Conservation (phyloP, 1,140 invertebrate species). For the Sycophila sp. region DNA sequence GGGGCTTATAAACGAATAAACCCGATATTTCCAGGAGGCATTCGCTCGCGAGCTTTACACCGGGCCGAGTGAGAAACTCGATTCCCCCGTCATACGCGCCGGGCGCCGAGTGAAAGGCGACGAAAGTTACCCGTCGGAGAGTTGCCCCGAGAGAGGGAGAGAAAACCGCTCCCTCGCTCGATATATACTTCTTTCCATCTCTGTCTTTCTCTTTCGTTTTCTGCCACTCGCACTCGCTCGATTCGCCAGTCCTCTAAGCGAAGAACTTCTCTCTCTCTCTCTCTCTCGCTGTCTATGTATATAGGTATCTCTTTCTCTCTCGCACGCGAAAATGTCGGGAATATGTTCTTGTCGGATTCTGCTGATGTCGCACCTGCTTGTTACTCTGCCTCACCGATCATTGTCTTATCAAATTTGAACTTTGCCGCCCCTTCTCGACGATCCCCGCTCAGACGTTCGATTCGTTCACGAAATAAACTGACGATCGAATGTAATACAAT, state of each 20-base stretch:
- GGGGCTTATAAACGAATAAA: conserved; percentile 10
- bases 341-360: neutral
- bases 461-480: too few relatives aligned
- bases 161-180: too few relatives aligned
- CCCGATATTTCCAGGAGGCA: neutral
- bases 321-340: too few relatives aligned
- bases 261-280: neutral
- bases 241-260: too few relatives aligned
- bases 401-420: neutral
- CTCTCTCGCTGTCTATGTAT: neutral
- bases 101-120: neutral
- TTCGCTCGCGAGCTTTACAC: neutral
- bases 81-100: too few relatives aligned
- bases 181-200: neutral
- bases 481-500: too few relatives aligned
- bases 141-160: neutral
- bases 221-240: too few relatives aligned
- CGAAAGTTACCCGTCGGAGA: neutral
- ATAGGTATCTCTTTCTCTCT: neutral
- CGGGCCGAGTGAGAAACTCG: neutral
- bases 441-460: too few relatives aligned
- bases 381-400: neutral
- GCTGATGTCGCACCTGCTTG: neutral
- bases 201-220: neutral
- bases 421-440: neutral